Percentiles rank a stretch among this genome's conserved stretches.
phyloP scores from a whole-genome alignment of 2,888 invertebrate genomes.

The Listrodromus nycthemerus region DNA sequence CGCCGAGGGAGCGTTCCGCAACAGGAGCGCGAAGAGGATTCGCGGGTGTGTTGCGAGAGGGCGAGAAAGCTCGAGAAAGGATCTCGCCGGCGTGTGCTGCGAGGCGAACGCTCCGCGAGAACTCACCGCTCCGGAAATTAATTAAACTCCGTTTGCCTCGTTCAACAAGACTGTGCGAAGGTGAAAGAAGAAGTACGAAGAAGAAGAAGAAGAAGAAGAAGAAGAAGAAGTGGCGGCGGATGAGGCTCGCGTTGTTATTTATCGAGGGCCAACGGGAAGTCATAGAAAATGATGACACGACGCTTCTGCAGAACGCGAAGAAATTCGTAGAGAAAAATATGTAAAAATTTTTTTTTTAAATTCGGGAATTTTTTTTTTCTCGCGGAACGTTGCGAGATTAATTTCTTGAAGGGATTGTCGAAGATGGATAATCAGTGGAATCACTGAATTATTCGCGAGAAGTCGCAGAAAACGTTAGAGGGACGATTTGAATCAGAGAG shows the following conservation, averaged over 20 bases:
- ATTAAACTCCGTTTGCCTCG: slow-evolving; percentile 60
- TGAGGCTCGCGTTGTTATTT: slow-evolving; percentile 53
- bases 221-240: no score
- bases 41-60: slow-evolving; percentile 26
- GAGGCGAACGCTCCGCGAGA: slow-evolving; percentile 45
- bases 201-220: not conserved
- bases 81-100: slow-evolving; percentile 46
- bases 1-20: slow-evolving; percentile 21
- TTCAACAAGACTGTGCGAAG: slow-evolving; percentile 45
- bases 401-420: not conserved
- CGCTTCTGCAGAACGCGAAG: not conserved
- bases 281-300: slow-evolving; percentile 58
- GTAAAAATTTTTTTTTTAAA: not conserved
- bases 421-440: slow-evolving; percentile 30
- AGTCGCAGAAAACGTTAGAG: slow-evolving; percentile 57
- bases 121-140: slow-evolving; percentile 61
- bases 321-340: not conserved
- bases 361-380: not conserved
- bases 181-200: slow-evolving; percentile 56
- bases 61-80: slow-evolving; percentile 33
- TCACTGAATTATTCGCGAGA: slow-evolving; percentile 31
- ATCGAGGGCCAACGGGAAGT: slow-evolving; percentile 46
- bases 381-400: not conserved
- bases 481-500: not conserved
- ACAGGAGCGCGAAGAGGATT: slow-evolving; percentile 35